Evolutionary conservation across 2,888 invertebrate species (phyloP).

Genomic region (Cosmia trapezina): DNA sequence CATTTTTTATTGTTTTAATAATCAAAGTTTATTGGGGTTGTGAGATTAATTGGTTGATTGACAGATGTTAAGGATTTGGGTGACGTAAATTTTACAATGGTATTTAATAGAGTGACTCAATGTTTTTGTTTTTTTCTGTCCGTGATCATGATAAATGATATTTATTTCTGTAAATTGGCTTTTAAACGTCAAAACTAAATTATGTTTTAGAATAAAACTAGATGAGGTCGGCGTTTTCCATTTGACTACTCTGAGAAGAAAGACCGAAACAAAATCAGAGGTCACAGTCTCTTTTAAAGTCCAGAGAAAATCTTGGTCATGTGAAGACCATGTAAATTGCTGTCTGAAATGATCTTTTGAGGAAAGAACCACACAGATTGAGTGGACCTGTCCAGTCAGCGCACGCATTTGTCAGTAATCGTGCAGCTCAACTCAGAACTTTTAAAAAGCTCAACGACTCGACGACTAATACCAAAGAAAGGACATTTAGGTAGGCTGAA

Average conservation of each 20-base stretch:
- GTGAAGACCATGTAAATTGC: too few species aligned
- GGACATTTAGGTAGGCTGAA: neutral
- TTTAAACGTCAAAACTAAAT: neutral
- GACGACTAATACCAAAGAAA: neutral
- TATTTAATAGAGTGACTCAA: neutral
- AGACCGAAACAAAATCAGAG: neutral
- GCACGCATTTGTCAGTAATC: neutral
- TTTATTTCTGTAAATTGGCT: neutral
- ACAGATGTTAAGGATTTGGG: conserved; percentile 11
- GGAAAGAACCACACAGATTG: too few species aligned
- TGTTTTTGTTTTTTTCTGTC: neutral
- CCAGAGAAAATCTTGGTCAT: neutral
- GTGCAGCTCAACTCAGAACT: neutral
- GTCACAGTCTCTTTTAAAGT: neutral
- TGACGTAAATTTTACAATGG: neutral
- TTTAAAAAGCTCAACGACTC: neutral
- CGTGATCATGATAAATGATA: neutral
- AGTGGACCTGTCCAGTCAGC: neutral
- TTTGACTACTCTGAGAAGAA: neutral
- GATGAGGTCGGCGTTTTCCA: neutral
- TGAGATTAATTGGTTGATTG: conserved; percentile 25
- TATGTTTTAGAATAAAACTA: neutral
- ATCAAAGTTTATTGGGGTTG: conserved; percentile 29
- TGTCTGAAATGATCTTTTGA: neutral
- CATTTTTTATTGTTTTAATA: conserved; percentile 45